phyloP scores from a whole-genome alignment of 2,113 vertebrate species.

The Melanerpes formicivorus region DNA sequence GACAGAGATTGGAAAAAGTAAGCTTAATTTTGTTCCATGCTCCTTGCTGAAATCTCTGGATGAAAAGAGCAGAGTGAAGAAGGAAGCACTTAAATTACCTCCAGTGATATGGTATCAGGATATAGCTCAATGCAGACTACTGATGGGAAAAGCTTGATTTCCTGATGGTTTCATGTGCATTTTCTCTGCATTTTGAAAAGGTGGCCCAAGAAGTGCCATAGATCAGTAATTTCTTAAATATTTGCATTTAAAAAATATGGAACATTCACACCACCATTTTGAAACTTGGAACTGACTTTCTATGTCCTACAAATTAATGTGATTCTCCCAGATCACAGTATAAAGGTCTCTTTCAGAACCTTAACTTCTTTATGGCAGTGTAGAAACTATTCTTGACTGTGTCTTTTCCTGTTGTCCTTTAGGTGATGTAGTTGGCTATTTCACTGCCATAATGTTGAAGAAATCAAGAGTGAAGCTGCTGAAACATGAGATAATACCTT shows the following conservation, averaged over 20 bases:
- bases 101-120: not conserved
- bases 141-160: not conserved
- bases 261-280: fast-evolving
- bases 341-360: not conserved
- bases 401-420: conserved; percentile 22
- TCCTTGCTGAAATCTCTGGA: not conserved
- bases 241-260: not conserved
- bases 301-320: fast-evolving
- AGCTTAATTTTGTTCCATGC: not conserved
- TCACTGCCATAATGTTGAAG: conserved; percentile 91
- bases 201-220: not conserved
- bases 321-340: not conserved
- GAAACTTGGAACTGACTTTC: not conserved
- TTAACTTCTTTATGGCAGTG: not conserved
- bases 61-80: not conserved
- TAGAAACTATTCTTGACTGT: not conserved
- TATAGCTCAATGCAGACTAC: not conserved
- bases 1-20: not conserved
- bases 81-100: not conserved
- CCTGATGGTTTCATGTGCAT: not conserved
- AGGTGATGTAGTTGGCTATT: conserved; percentile 90
- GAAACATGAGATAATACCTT: conserved; percentile 83
- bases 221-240: not conserved
- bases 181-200: not conserved
- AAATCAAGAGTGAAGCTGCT: conserved; percentile 86